Base-by-base conservation (phyloP, 2,888 invertebrate genomes). In the Dasypolia templi region DNA sequence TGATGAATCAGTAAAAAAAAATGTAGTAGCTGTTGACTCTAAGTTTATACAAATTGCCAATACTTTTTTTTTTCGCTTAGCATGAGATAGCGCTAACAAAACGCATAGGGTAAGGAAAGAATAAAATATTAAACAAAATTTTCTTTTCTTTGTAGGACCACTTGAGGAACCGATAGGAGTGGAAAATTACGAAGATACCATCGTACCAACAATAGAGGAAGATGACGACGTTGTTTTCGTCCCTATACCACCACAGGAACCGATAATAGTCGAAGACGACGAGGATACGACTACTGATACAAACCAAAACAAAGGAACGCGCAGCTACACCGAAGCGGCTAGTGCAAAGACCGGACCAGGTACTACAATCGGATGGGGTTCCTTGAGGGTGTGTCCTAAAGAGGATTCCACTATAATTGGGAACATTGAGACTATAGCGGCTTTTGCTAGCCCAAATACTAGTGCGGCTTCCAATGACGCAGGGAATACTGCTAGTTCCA, bases 251-350 rank as follows among this genome's bases (percentile, higher is more conserved):
- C 22, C n/a, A 56, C 56, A 71, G 35, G 22, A 35, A 35, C 39
- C 56, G 3, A 71, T 71, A 39, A n/a, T 39, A 22, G 17, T 70
- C 12, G 39, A 70, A 42, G 69, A 70, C 42, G 51, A 66, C 17
- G 51, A 70, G 9, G 51, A 53, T 42, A 32, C 6, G 29, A 9
- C 29, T 42, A 12, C 6, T 14, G n/a, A 70, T 32, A 29, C 2
- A 29, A 29, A 51, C 6, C 49, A 22, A 65, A 69, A 29, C 17
- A 35, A 22, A 29, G 22, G 2, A 65, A 26, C 39, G 4, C 22
- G 26, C 17, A 49, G 11, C 11, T 22, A 42, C 22, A 6, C 7
- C 7, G 4, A 12, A 42, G 22, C 4, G 11, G 29, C 49, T 32
- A n/a, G n/a, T 39, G 32, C 29, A 39, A 69, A 26, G 3, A n/a